Conservation (phyloP, 2,888 invertebrate species). For the Lasius platythorax region DNA sequence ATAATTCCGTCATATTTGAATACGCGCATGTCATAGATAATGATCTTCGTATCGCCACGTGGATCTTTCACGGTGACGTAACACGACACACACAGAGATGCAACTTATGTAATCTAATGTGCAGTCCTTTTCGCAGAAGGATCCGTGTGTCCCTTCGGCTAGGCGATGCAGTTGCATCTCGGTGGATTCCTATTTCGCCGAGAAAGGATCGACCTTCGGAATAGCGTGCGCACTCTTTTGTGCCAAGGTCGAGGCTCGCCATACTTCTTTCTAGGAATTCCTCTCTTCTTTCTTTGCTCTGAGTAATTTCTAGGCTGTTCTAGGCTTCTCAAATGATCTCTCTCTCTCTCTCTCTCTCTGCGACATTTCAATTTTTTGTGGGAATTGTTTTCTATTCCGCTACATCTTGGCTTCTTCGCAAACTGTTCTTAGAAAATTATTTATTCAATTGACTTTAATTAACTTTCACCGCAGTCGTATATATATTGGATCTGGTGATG, state of each 20-base stretch:
- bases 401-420: neutral
- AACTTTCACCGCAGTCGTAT: neutral
- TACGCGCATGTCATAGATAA: neutral
- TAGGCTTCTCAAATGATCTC: neutral
- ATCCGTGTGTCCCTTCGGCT: constrained; percentile 24
- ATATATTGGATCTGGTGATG: neutral
- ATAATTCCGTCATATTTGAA: neutral
- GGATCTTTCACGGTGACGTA: constrained; percentile 23
- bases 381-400: neutral
- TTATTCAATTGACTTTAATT: neutral
- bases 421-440: neutral
- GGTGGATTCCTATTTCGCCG: constrained; percentile 30
- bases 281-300: constrained; percentile 9
- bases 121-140: constrained; percentile 24
- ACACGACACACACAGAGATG: constrained; percentile 16
- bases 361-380: constrained; percentile 6
- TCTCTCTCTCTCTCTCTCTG: neutral
- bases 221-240: constrained; percentile 37
- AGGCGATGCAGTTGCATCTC: constrained; percentile 32
- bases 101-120: constrained; percentile 28
- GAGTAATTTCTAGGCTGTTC: neutral
- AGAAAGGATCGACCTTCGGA: constrained; percentile 57
- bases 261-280: constrained; percentile 41
- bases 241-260: constrained; percentile 56
- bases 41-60: neutral